Base-by-base conservation (phyloP, 2,888 invertebrate genomes). In the Metallyticus violacea region DNA sequence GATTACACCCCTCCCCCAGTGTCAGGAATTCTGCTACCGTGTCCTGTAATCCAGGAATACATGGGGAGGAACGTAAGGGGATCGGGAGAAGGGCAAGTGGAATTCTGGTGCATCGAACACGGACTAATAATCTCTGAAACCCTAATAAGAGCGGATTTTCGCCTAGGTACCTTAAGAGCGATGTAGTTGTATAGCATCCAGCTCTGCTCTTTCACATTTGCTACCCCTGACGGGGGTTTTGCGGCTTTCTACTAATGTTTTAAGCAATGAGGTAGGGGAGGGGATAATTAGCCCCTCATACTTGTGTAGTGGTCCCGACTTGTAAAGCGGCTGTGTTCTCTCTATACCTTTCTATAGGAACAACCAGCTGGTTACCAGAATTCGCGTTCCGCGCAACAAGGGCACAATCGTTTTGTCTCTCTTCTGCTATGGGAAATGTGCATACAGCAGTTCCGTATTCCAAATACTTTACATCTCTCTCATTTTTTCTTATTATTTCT, bases 221-320 rank as follows among this genome's bases (percentile, higher is more conserved):
- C 15, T 62, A 62, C 30, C 26, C 30, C 82, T 62, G 26, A 40
- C 82, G 82, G 40, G 30, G 82, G 7, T 22, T 83, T 28, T 83
- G 83, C 83, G 83, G 83, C 83, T 83, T 28, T 83, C 76, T 83
- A 77, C 77, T 83, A 83, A 83, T 83, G 83, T 83, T 83, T 83
- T 83, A 83, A 83, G 83, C 83, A 83, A 83, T 77, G 77, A 7
- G n/a, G 28, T n/a, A 25, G 26, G 77, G 77, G 83, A 83, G 83
- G 76, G 83, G 77, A 77, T 83, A 83, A 83, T 83, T 83, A 83
- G 77, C 83, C 83, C 83, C 82, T 62, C 40, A 62, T 62, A 62
- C 40, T 62, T 62, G 40, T 62, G 40, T 62, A 62, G 40, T 62
- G 40, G 40, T 62, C 40, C 40, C 40, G 40, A 62, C 40, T 62